Evolutionary conservation across 2,113 vertebrate genomes (phyloP).

Genomic region (Brevimyrus niger): DNA sequence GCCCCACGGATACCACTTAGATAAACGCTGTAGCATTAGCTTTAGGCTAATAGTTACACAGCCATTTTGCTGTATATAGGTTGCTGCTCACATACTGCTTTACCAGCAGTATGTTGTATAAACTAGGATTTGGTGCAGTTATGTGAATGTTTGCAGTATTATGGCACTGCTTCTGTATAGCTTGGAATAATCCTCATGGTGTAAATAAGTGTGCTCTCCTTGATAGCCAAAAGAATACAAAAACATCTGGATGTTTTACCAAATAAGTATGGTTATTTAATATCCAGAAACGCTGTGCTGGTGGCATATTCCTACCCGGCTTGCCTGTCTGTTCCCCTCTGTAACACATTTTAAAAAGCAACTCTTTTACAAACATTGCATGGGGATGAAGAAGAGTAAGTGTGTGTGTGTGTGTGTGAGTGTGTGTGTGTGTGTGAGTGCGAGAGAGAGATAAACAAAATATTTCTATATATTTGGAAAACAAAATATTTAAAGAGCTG

Average conservation of each 20-base stretch:
- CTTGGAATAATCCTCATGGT: neutral
- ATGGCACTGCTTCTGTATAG: neutral
- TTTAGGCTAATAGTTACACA: neutral
- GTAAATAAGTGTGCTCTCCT: neutral
- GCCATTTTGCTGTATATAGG: neutral
- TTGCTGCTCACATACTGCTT: too few species aligned
- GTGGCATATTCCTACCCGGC: neutral
- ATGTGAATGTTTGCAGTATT: neutral
- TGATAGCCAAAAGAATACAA: neutral
- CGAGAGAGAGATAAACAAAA: neutral
- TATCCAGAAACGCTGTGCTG: neutral
- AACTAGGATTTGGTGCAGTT: neutral
- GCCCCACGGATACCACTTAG: neutral
- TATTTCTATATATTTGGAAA: neutral
- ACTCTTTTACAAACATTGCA: neutral
- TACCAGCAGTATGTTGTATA: neutral
- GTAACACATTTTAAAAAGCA: neutral
- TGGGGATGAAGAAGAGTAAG: neutral
- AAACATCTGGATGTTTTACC: neutral
- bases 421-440: too few species aligned
- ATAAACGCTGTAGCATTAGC: neutral
- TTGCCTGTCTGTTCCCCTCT: neutral
- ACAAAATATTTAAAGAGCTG: neutral
- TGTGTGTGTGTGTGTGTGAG: neutral
- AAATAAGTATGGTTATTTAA: neutral